Conservation (phyloP, 1,140 invertebrate species). For the Tetragonula clypearis region DNA sequence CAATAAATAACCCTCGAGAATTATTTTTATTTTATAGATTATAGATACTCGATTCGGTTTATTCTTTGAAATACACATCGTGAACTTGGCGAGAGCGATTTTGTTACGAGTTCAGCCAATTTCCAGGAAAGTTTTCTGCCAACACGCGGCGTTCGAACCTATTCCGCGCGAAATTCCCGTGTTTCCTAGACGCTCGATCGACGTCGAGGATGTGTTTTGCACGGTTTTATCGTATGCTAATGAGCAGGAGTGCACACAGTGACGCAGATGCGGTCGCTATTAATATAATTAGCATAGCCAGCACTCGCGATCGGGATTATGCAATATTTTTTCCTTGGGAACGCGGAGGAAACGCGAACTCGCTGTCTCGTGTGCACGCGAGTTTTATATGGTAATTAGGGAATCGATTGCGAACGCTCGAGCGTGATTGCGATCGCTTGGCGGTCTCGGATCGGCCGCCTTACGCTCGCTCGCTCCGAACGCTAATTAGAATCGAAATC, state of each 20-base stretch:
- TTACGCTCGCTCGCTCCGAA: conserved; percentile 27
- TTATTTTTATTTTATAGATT: too few relatives aligned
- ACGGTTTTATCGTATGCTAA: conserved; percentile 50
- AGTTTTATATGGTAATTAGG: conserved; percentile 54
- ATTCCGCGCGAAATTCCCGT: conserved; percentile 2
- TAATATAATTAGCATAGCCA: conserved; percentile 53
- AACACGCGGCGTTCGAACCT: background rate
- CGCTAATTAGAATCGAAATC: conserved; percentile 63
- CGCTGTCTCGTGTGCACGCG: conserved; percentile 33
- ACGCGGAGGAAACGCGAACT: conserved; percentile 33
- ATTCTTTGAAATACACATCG: too few relatives aligned
- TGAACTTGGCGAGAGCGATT: too few relatives aligned
- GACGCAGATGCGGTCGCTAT: conserved; percentile 49
- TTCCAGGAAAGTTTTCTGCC: too few relatives aligned
- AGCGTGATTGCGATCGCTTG: conserved; percentile 36
- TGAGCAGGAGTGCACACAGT: conserved; percentile 24
- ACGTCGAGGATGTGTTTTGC: conserved; percentile 31
- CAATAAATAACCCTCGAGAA: too few relatives aligned
- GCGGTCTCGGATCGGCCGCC: conserved; percentile 26
- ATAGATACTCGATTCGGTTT: too few relatives aligned
- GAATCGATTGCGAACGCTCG: conserved; percentile 43
- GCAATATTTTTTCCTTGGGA: conserved; percentile 40
- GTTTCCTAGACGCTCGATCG: conserved; percentile 19
- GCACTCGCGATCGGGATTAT: conserved; percentile 31
- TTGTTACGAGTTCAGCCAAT: too few relatives aligned